Conservation (phyloP, 2,797 vertebrate species). For the Babyrousa celebensis region DNA sequence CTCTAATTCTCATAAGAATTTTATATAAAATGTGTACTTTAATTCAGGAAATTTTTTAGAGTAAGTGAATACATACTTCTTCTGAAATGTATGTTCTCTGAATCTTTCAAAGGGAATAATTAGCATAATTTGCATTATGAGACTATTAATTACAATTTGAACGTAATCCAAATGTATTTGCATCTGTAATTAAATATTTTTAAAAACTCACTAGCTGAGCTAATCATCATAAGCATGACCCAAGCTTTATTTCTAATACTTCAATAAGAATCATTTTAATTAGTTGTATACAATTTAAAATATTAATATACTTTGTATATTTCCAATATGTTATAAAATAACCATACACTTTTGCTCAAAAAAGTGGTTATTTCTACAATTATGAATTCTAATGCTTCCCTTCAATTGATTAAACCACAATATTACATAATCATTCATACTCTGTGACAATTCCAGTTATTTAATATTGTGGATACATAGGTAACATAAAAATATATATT, state of each 20-base stretch:
- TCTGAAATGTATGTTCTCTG: background rate
- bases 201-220: background rate
- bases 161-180: background rate
- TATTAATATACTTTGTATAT: background rate
- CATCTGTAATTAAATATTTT: constrained; percentile 23
- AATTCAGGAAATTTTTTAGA: constrained; percentile 11
- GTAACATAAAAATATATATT: constrained; percentile 54
- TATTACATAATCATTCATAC: constrained; percentile 45
- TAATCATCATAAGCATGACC: background rate
- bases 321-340: constrained; percentile 16
- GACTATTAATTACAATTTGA: background rate
- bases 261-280: background rate
- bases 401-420: constrained; percentile 46
- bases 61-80: background rate
- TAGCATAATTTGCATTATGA: background rate
- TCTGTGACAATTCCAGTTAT: background rate
- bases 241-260: background rate
- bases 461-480: constrained; percentile 63
- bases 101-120: background rate
- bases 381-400: constrained; percentile 11
- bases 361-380: background rate
- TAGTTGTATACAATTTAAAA: background rate
- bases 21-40: background rate
- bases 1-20: background rate
- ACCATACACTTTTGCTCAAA: background rate